A percentile compares a stretch with the other conserved stretches of the same genome.
These are phyloP conservation scores for Eledona agricola DNA, from an alignment of 2,888 invertebrate genomes.

Conservation along the genomic window DNA sequence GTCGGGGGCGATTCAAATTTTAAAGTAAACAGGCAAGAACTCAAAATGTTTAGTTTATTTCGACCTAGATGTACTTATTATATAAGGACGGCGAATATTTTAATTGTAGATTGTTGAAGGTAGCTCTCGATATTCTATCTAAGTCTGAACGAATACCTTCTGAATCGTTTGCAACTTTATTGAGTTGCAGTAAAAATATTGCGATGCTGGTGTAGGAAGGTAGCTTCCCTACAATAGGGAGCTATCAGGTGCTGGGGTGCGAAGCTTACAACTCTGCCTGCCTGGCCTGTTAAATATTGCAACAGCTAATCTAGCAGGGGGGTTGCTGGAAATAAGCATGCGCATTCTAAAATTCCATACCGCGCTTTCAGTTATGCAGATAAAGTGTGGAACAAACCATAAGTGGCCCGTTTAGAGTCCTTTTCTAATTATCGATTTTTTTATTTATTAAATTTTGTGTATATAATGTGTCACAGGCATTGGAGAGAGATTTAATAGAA, in stretches of 20 bases:
- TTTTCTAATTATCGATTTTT: constrained; percentile 39
- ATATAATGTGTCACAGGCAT: too few relatives aligned
- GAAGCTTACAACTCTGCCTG: constrained; percentile 49
- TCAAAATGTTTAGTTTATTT: too few relatives aligned
- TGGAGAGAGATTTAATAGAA: too few relatives aligned
- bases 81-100: too few relatives aligned
- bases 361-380: constrained; percentile 50
- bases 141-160: constrained; percentile 19
- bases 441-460: too few relatives aligned
- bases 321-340: constrained; percentile 49
- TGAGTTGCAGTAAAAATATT: constrained; percentile 39
- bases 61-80: too few relatives aligned
- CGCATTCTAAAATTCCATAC: constrained; percentile 46
- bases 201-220: constrained; percentile 32
- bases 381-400: constrained; percentile 48
- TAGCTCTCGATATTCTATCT: too few relatives aligned
- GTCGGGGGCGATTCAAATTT: too few relatives aligned
- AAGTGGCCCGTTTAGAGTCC: constrained; percentile 42
- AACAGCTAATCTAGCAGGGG: constrained; percentile 58
- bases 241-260: constrained; percentile 46
- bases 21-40: too few relatives aligned
- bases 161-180: constrained; percentile 37
- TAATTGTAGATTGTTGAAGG: too few relatives aligned
- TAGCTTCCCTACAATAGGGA: constrained; percentile 36
- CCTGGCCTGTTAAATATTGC: constrained; percentile 58